Evolutionary conservation across 23 tunicate genomes (phyloP).

Genomic region (Ascidia mentula): DNA sequence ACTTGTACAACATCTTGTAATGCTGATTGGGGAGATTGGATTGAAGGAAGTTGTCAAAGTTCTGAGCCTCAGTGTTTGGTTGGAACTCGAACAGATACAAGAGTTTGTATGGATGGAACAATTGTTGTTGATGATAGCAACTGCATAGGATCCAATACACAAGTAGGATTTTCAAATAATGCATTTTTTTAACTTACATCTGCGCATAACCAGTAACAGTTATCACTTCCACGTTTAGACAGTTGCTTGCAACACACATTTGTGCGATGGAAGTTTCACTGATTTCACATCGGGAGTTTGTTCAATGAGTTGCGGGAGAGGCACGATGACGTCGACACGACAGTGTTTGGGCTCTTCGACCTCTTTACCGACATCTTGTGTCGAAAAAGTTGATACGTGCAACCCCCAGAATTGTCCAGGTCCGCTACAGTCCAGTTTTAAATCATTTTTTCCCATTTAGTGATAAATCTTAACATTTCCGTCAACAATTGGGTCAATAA

Average conservation of each 20-base stretch:
- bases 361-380: not conserved
- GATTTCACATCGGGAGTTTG: not conserved
- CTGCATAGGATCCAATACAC: not conserved
- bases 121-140: not conserved
- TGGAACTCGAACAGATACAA: not conserved
- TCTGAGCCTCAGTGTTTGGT: not conserved
- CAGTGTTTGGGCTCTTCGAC: not conserved
- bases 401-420: not conserved
- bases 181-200: too few relatives aligned
- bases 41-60: not conserved
- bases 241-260: not conserved
- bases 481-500: too few relatives aligned
- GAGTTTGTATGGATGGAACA: not conserved
- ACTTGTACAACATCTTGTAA: not conserved
- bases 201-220: too few relatives aligned
- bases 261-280: not conserved
- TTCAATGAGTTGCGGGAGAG: not conserved
- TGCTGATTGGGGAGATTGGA: slow-evolving; percentile 5
- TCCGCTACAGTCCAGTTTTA: not conserved
- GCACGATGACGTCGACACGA: not conserved
- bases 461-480: too few relatives aligned
- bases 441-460: too few relatives aligned
- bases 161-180: too few relatives aligned
- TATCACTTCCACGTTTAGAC: not conserved
- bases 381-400: not conserved